Evolutionary conservation across 2,797 vertebrate species (phyloP).

Genomic region (Acrocephalus scirpaceus): DNA sequence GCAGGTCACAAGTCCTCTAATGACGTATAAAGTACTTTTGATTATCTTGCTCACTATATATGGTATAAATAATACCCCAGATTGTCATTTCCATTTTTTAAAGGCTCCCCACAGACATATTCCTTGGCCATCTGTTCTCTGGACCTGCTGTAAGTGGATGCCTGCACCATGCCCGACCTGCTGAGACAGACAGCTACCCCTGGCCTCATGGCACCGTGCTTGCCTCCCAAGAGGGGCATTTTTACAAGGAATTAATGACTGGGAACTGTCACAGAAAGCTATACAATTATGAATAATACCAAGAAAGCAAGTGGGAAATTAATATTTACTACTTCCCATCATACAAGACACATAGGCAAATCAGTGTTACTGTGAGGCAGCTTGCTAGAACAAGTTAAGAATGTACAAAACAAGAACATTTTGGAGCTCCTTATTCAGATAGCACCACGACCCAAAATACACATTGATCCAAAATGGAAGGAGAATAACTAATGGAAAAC

Average conservation of each 20-base stretch:
- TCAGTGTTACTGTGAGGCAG: neutral
- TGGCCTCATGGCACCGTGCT: neutral
- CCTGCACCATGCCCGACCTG: neutral
- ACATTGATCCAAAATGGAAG: neutral
- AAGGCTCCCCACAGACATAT: neutral
- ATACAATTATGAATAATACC: neutral
- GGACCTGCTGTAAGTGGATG: neutral
- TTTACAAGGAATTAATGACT: neutral
- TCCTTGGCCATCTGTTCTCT: slow-evolving; percentile 8
- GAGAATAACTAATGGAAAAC: neutral
- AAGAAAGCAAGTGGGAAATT: neutral
- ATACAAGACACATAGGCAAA: neutral
- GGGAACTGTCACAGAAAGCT: neutral
- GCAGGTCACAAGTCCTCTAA: neutral
- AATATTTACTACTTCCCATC: neutral
- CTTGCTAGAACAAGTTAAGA: neutral
- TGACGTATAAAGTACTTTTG: neutral
- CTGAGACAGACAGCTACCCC: neutral
- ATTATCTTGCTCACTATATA: neutral
- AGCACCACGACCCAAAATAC: neutral
- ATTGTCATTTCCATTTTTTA: neutral
- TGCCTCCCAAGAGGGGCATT: neutral
- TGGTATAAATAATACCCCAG: neutral
- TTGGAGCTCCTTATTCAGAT: neutral
- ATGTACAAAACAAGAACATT: neutral